phyloP scores from a whole-genome alignment of 2,113 vertebrate genomes.

The Percopsis transmontana region DNA sequence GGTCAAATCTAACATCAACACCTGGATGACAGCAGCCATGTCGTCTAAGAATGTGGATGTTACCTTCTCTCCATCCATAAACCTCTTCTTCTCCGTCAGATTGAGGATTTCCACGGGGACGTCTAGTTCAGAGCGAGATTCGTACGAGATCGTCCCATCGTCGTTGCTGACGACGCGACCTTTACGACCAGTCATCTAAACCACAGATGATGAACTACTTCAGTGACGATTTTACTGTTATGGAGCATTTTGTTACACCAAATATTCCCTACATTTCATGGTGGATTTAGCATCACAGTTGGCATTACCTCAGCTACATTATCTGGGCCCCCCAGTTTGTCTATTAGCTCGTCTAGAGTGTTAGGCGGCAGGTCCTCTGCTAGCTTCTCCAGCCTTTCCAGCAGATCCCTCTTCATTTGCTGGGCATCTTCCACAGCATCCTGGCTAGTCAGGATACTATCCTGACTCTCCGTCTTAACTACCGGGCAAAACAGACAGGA shows the following conservation, averaged over 20 bases:
- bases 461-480: constrained; percentile 84
- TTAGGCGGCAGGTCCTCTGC: constrained; percentile 93
- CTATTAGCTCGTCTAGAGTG: constrained; percentile 95
- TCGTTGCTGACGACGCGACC: constrained; percentile 97
- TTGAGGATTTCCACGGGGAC: constrained; percentile 98
- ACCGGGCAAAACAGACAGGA: constrained; percentile 16
- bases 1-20: background rate
- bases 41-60: background rate
- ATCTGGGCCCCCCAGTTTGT: constrained; percentile 95
- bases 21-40: background rate
- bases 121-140: constrained; percentile 94
- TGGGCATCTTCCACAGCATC: constrained; percentile 95
- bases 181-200: constrained; percentile 96
- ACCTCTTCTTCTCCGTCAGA: constrained; percentile 96
- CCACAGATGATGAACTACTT: background rate
- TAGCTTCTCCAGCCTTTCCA: constrained; percentile 90
- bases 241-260: background rate
- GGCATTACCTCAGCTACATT: constrained; percentile 92
- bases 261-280: background rate
- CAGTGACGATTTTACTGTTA: background rate
- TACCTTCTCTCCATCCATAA: constrained; percentile 99
- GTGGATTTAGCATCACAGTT: background rate
- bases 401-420: constrained; percentile 92
- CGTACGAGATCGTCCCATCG: constrained; percentile 95
- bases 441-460: constrained; percentile 90